Evolutionary conservation across 2,888 invertebrate species (phyloP).

Genomic region (Endotricha flammealis): DNA sequence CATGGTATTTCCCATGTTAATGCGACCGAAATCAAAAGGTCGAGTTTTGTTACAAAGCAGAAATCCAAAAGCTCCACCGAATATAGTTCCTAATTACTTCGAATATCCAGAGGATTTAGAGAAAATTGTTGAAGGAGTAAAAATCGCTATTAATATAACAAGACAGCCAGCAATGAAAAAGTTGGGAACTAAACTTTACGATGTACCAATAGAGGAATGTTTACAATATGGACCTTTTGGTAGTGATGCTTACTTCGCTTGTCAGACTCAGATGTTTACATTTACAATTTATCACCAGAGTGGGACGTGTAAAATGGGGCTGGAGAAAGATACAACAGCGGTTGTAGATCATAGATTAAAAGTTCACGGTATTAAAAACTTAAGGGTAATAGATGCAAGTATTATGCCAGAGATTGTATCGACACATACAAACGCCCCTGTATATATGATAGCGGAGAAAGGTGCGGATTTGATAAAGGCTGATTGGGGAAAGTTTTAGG

Average conservation of each 20-base stretch:
- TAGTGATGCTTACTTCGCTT: constrained; percentile 84
- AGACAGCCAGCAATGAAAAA: constrained; percentile 77
- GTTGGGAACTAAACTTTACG: constrained; percentile 78
- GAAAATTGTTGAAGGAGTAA: constrained; percentile 81
- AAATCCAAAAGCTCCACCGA: constrained; percentile 84
- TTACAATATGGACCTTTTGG: constrained; percentile 72
- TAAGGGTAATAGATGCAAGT: constrained; percentile 88
- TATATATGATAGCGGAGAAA: constrained; percentile 90
- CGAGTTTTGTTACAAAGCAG: constrained; percentile 81
- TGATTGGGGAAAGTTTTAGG: too few species aligned
- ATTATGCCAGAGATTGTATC: constrained; percentile 88
- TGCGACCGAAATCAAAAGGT: constrained; percentile 85
- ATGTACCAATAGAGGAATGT: constrained; percentile 80
- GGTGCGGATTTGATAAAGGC: constrained; percentile 84
- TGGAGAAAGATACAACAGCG: constrained; percentile 70
- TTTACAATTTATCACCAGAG: constrained; percentile 85
- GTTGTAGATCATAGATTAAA: constrained; percentile 81
- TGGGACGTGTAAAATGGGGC: constrained; percentile 83
- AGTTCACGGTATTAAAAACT: constrained; percentile 81
- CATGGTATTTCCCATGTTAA: constrained; percentile 82
- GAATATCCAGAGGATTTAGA: constrained; percentile 79
- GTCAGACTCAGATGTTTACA: constrained; percentile 81
- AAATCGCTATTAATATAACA: constrained; percentile 76
- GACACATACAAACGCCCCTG: constrained; percentile 87
- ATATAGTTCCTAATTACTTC: constrained; percentile 90